phyloP scores from a whole-genome alignment of 2,113 vertebrate genomes.

The Microtus oregoni region DNA sequence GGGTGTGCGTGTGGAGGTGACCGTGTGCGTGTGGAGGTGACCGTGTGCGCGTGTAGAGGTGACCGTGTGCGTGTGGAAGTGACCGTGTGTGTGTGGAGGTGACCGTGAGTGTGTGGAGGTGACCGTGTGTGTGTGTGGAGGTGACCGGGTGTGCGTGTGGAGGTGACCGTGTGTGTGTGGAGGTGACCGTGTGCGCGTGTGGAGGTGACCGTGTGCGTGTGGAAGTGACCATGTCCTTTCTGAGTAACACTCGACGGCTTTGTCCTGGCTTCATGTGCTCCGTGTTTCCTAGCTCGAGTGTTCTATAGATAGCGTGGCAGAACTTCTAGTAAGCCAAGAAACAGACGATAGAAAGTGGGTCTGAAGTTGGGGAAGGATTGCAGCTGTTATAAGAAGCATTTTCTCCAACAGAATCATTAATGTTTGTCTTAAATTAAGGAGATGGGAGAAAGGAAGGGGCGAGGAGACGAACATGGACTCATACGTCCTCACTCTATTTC shows the following conservation, averaged over 20 bases:
- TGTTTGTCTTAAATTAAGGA: slow-evolving; percentile 35
- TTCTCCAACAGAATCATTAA: background rate
- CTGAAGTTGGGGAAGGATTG: slow-evolving; percentile 30
- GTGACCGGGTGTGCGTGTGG: no score
- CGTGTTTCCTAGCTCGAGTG: background rate
- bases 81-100: no score
- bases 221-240: background rate
- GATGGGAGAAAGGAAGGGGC: background rate
- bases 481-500: background rate
- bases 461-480: background rate
- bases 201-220: no score
- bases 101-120: no score
- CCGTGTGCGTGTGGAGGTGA: no score
- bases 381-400: background rate
- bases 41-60: no score
- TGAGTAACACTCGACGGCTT: background rate
- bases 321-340: background rate
- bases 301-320: background rate
- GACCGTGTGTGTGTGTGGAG: accelerated
- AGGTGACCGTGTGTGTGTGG: no score
- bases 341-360: background rate
- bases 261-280: background rate
- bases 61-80: background rate
- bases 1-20: no score
- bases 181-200: no score